These are phyloP conservation scores for Epinephelus lanceolatus DNA, from an alignment of 2,113 vertebrate species.

Conservation along the genomic window DNA sequence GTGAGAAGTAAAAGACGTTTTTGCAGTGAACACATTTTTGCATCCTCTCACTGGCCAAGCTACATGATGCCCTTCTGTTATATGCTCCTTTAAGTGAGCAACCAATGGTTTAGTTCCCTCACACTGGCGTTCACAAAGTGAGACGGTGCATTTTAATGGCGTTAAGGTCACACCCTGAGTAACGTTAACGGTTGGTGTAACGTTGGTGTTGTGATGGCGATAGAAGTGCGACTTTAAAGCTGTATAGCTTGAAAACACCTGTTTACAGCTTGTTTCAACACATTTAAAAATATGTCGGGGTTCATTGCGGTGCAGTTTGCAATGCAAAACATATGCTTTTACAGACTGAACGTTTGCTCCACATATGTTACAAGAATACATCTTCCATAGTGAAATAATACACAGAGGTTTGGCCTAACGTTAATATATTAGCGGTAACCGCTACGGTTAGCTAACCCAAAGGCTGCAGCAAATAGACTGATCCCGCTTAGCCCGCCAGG, in stretches of 20 bases:
- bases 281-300: constrained; percentile 34
- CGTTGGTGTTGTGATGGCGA: constrained; percentile 4
- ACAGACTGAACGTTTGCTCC: constrained; percentile 13
- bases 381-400: not conserved
- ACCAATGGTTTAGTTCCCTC: not conserved
- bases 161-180: not conserved
- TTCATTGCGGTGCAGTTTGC: constrained; percentile 48
- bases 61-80: not conserved
- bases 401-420: not conserved
- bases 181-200: not conserved
- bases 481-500: too few relatives aligned
- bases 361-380: constrained; percentile 17
- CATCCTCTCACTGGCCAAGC: constrained; percentile 17
- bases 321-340: constrained; percentile 39
- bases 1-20: constrained; percentile 20
- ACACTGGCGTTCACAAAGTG: constrained; percentile 40
- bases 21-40: constrained; percentile 3
- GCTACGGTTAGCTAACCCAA: too few relatives aligned
- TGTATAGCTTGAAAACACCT: constrained; percentile 24
- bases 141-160: constrained; percentile 24
- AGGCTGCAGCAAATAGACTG: too few relatives aligned
- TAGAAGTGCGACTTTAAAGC: constrained; percentile 49
- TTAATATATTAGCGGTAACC: too few relatives aligned
- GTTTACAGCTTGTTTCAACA: constrained; percentile 39
- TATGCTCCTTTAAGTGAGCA: constrained; percentile 49